These are phyloP conservation scores for Hyalella azteca DNA, from an alignment of 2,888 invertebrate species.

Conservation along the genomic window DNA sequence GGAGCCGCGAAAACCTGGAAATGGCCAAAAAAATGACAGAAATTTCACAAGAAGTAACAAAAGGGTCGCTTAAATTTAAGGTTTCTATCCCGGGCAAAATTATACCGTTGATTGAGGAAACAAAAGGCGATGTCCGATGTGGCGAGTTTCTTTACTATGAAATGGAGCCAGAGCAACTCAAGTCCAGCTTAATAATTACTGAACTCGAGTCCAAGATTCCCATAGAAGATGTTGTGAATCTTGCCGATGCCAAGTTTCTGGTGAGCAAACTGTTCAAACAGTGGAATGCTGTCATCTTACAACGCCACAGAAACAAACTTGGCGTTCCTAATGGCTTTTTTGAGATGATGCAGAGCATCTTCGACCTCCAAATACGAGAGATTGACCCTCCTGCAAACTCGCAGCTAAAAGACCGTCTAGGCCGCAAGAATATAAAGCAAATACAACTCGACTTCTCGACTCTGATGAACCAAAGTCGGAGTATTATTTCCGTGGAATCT, in stretches of 20 bases:
- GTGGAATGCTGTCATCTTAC: slow-evolving; percentile 47
- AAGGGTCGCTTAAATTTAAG: slow-evolving; percentile 1
- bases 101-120: slow-evolving; percentile 14
- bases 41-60: slow-evolving; percentile 17
- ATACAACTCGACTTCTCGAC: slow-evolving; percentile 31
- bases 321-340: slow-evolving; percentile 35
- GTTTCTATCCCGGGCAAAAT: slow-evolving; percentile 8
- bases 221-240: not conserved
- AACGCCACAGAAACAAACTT: slow-evolving; percentile 35
- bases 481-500: slow-evolving; percentile 35
- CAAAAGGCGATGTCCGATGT: slow-evolving; percentile 20
- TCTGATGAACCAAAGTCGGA: slow-evolving; percentile 38
- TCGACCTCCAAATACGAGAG: not conserved
- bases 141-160: slow-evolving; percentile 41
- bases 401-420: not conserved
- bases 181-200: not conserved
- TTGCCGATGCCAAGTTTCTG: not conserved
- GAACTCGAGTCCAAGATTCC: not conserved
- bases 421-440: not conserved
- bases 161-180: slow-evolving; percentile 2
- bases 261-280: slow-evolving; percentile 38
- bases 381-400: not conserved
- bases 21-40: not conserved
- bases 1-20: slow-evolving; percentile 18
- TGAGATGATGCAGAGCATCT: slow-evolving; percentile 39